These are phyloP conservation scores for Drosophila limbata DNA, from an alignment of 2,888 invertebrate genomes.

Conservation along the genomic window DNA sequence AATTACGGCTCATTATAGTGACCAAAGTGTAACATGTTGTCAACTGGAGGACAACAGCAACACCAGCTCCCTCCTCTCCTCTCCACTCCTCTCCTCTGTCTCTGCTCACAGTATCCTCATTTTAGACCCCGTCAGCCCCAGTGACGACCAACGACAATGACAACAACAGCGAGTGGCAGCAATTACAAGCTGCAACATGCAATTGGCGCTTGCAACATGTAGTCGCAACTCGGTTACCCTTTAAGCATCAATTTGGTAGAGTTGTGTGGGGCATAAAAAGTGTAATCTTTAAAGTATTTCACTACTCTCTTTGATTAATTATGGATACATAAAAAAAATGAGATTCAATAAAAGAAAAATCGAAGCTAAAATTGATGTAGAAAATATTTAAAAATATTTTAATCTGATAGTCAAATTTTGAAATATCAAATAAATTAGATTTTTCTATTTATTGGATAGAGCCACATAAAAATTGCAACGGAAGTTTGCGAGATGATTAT, in stretches of 20 bases:
- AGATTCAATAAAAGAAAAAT: too few species aligned
- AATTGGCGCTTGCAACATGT: slow-evolving; percentile 5
- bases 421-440: too few species aligned
- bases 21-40: slow-evolving; percentile 82
- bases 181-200: slow-evolving; percentile 64
- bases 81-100: neutral
- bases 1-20: slow-evolving; percentile 81
- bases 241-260: neutral
- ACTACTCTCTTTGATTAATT: too few species aligned
- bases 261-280: neutral
- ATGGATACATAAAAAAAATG: too few species aligned
- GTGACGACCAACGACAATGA: slow-evolving; percentile 36
- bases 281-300: too few species aligned
- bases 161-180: slow-evolving; percentile 58
- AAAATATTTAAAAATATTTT: too few species aligned
- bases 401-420: too few species aligned
- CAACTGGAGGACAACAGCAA: slow-evolving; percentile 67
- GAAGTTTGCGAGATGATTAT: too few species aligned
- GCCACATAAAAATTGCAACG: too few species aligned
- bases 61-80: slow-evolving; percentile 1
- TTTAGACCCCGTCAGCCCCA: slow-evolving; percentile 1
- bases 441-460: too few species aligned
- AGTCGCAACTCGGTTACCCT: slow-evolving; percentile 27
- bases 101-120: neutral
- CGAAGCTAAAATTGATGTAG: too few species aligned